phyloP scores from a whole-genome alignment of 37 sponge, comb jelly and placozoan genomes.

The Bolinopsis microptera region DNA sequence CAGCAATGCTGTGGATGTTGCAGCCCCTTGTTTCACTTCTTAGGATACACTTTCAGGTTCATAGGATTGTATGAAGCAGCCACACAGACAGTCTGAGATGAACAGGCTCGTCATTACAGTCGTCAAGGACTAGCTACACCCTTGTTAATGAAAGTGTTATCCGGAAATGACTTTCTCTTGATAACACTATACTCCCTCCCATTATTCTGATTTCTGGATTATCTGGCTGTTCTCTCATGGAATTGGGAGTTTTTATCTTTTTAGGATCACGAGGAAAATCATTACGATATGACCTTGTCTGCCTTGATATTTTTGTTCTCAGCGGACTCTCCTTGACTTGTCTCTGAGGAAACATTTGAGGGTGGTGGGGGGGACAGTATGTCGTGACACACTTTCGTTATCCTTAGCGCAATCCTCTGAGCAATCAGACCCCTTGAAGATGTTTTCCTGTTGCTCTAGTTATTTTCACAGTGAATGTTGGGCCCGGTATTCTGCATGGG shows the following conservation, averaged over 20 bases:
- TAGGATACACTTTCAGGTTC: neutral
- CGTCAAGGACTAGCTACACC: neutral
- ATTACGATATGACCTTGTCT: neutral
- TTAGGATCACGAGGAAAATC: neutral
- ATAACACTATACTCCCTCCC: neutral
- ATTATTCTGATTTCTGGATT: neutral
- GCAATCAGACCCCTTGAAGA: neutral
- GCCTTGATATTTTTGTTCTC: neutral
- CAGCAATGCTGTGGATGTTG: neutral
- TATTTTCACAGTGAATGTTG: neutral
- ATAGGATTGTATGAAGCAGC: conserved; percentile 23
- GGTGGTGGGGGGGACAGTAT: neutral
- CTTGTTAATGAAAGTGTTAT: neutral
- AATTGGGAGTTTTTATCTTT: neutral
- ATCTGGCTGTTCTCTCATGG: neutral
- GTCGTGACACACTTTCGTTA: neutral
- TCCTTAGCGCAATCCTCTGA: conserved; percentile 16
- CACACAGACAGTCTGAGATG: neutral
- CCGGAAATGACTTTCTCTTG: neutral
- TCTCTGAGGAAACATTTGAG: neutral
- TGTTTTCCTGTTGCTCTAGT: neutral
- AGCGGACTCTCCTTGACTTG: neutral
- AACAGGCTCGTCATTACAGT: conserved; percentile 2
- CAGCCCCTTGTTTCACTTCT: neutral
- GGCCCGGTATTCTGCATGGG: neutral